Evolutionary conservation across 1,140 invertebrate species (phyloP).

Genomic region (Bacillus rossius): DNA sequence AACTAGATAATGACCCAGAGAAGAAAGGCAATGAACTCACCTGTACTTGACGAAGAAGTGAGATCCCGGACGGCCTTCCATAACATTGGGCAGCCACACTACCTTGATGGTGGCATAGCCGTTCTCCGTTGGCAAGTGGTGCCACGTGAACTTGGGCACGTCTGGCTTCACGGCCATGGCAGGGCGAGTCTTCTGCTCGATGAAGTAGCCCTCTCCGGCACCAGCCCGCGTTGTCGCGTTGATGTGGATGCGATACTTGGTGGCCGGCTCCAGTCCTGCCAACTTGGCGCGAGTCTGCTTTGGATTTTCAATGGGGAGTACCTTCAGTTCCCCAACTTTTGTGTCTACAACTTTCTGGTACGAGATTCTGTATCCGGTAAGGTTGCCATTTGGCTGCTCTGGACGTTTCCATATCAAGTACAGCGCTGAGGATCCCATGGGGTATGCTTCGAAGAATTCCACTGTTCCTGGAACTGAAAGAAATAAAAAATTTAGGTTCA

Average conservation of each 20-base stretch:
- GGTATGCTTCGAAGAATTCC: slow-evolving; percentile 71
- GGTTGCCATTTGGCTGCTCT: slow-evolving; percentile 84
- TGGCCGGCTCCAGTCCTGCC: slow-evolving; percentile 72
- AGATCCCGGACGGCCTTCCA: slow-evolving; percentile 66
- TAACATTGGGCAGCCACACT: slow-evolving; percentile 68
- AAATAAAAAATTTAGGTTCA: slow-evolving; percentile 15
- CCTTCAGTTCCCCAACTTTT: slow-evolving; percentile 51
- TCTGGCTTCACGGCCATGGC: slow-evolving; percentile 56
- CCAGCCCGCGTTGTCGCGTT: slow-evolving; percentile 72
- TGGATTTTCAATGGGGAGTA: slow-evolving; percentile 71
- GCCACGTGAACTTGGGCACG: slow-evolving; percentile 68
- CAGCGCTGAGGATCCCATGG: slow-evolving; percentile 84
- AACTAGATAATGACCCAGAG: too few species aligned
- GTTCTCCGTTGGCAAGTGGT: slow-evolving; percentile 61
- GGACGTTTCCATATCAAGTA: slow-evolving; percentile 89
- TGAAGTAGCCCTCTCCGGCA: slow-evolving; percentile 75
- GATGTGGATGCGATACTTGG: slow-evolving; percentile 85
- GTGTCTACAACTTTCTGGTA: slow-evolving; percentile 77
- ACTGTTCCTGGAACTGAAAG: slow-evolving; percentile 77
- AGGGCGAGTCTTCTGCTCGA: slow-evolving; percentile 67
- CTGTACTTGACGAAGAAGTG: slow-evolving; percentile 89
- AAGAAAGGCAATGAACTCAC: slow-evolving; percentile 28
- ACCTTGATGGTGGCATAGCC: slow-evolving; percentile 70
- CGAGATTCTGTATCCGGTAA: slow-evolving; percentile 90
- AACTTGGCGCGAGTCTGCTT: slow-evolving; percentile 74